Conservation (phyloP, 2,888 invertebrate species). For the Ypsolopha sequella region DNA sequence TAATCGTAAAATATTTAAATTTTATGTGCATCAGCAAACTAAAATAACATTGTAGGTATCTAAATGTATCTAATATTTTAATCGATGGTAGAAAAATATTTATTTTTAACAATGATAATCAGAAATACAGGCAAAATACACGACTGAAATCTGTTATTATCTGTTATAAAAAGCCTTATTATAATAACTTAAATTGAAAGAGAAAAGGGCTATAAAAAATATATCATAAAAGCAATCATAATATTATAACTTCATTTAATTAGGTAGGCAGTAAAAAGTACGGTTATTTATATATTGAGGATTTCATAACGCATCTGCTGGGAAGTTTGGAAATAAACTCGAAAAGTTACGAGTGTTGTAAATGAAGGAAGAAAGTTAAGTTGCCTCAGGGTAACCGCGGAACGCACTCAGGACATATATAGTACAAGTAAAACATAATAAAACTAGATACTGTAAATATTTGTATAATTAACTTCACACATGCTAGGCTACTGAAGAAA, state of each 20-base stretch:
- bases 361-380: not conserved
- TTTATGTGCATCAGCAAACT: too few relatives aligned
- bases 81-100: too few relatives aligned
- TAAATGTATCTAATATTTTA: too few relatives aligned
- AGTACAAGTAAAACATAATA: too few relatives aligned
- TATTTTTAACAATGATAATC: not conserved
- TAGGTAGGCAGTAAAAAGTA: constrained; percentile 1
- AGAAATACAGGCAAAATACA: not conserved
- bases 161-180: not conserved
- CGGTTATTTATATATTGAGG: not conserved
- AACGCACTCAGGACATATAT: not conserved
- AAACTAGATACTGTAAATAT: too few relatives aligned
- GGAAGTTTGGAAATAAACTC: not conserved
- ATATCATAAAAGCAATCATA: not conserved
- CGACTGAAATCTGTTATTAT: too few relatives aligned
- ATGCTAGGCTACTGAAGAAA: too few relatives aligned
- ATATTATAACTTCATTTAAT: not conserved
- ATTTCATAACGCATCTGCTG: not conserved
- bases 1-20: too few relatives aligned
- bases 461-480: too few relatives aligned
- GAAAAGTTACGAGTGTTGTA: not conserved
- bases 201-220: not conserved
- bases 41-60: too few relatives aligned
- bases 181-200: not conserved
- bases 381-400: not conserved